Percentiles rank a stretch among this genome's conserved stretches.
Conservation (phyloP, 1,140 invertebrate species). For the Musca vetustissima region DNA sequence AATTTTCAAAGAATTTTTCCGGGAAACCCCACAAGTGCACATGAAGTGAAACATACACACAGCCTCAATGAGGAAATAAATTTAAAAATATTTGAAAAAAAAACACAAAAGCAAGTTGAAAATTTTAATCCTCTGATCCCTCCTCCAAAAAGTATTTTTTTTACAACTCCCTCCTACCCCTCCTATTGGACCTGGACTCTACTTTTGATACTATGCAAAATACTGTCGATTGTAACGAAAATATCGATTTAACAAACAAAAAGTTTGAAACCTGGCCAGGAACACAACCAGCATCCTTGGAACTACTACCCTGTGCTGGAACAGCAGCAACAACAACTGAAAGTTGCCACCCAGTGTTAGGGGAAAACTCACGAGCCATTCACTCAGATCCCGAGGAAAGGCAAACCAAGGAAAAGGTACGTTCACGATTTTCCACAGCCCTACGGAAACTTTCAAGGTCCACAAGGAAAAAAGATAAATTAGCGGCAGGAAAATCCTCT, state of each 20-base stretch:
- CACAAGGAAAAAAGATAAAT: constrained; percentile 35
- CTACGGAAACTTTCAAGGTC: constrained; percentile 46
- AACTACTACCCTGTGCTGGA: constrained; percentile 7
- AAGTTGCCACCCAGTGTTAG: not conserved
- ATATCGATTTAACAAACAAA: constrained; percentile 3
- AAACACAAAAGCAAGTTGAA: too few species aligned
- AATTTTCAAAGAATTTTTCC: not conserved
- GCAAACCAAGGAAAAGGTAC: constrained; percentile 37
- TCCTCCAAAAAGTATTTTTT: not conserved
- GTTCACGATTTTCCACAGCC: constrained; percentile 50
- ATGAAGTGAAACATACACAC: not conserved
- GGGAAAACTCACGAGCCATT: constrained; percentile 12
- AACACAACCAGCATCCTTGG: constrained; percentile 10
- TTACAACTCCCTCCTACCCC: too few species aligned
- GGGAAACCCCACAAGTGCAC: constrained; percentile 9
- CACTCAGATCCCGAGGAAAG: constrained; percentile 26
- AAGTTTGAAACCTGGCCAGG: constrained; percentile 13
- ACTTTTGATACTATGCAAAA: constrained; percentile 19
- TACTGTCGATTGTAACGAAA: constrained; percentile 4
- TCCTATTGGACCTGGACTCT: too few species aligned
- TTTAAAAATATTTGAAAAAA: too few species aligned
- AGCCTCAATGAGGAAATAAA: too few species aligned
- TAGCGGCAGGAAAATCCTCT: constrained; percentile 14
- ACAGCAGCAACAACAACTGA: not conserved
- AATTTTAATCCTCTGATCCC: too few species aligned